These are phyloP conservation scores for Hipparchia semele DNA, from an alignment of 2,888 invertebrate species.

Conservation along the genomic window DNA sequence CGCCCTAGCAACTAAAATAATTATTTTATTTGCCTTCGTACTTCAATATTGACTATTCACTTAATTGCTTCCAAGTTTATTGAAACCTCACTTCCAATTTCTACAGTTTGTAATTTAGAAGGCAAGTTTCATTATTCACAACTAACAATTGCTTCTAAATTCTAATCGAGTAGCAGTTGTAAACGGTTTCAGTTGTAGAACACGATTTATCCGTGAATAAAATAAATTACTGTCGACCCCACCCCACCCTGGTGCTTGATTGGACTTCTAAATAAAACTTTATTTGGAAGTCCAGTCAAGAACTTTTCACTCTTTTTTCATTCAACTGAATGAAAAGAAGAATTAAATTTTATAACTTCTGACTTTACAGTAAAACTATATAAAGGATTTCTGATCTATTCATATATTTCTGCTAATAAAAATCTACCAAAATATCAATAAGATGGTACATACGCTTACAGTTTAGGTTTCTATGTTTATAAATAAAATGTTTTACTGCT, in stretches of 20 bases:
- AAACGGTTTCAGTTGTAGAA: constrained; percentile 7
- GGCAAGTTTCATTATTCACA: constrained; percentile 16
- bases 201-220: constrained; percentile 7
- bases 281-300: neutral
- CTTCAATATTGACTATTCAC: constrained; percentile 1
- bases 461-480: too few species aligned
- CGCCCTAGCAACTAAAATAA: neutral
- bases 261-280: constrained; percentile 1
- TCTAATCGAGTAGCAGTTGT: constrained; percentile 6
- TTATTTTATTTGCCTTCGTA: neutral
- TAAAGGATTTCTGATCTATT: neutral
- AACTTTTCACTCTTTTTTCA: neutral
- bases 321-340: neutral
- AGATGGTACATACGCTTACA: too few species aligned
- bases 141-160: constrained; percentile 10
- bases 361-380: too few species aligned
- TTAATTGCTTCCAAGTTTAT: constrained; percentile 11
- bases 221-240: constrained; percentile 4
- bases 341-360: too few species aligned
- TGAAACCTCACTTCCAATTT: constrained; percentile 10
- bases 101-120: constrained; percentile 17
- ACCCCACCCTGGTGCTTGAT: neutral
- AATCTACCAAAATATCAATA: too few species aligned
- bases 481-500: too few species aligned
- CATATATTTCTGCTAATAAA: neutral